Evolutionary conservation across 2,113 vertebrate genomes (phyloP), one percentile per base, ranked within the genome.

Genomic region (Argyrosomus japonicus): DNA sequence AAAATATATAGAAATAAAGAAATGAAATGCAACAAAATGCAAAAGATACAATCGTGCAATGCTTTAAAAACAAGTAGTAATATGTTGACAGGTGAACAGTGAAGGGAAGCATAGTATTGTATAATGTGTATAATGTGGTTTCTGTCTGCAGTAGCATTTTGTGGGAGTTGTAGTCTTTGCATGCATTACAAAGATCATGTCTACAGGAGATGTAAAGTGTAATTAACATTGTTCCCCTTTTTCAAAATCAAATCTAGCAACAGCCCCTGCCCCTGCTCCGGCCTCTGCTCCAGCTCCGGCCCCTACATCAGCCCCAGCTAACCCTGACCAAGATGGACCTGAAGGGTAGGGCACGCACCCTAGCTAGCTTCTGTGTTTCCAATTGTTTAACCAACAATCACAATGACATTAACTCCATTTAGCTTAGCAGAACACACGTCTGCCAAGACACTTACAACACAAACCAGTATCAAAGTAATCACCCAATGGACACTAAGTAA

Each of bases 391-490:
- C 2, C 29, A 25, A 53, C 6, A 23, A 27, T 23, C 17, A 29
- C 23, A 18, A 27, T 56, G 9, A 27, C 9, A 32, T 21, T 1
- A 7, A 64, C 54, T 50, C 40, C 47, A 45, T 73, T 67, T 58
- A 69, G 27, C 27, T 64, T 23, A 45, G 25, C 23, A 36, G 81
- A 86, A 62, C 48, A 75, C 71, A 47, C 18, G 13, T n/a, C 57
- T 86, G 82, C 82, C 81, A 84, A 87, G 53, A 70, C 60, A 68
- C 47, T 4, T 29, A 73, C 45, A 77, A 18, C 29, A 51, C 67
- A 68, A 71, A 82, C 73, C 51, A 56, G 83, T 82, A 81, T 93
- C 75, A 89, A 56, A 91, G 83, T 68, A 93, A 94, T 92, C 80
- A 86, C 23, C 71, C 23, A 45, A 25, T 77, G 60, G 23, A 75